phyloP scores from a whole-genome alignment of 2,113 vertebrate species.

The Zosterops lateralis region DNA sequence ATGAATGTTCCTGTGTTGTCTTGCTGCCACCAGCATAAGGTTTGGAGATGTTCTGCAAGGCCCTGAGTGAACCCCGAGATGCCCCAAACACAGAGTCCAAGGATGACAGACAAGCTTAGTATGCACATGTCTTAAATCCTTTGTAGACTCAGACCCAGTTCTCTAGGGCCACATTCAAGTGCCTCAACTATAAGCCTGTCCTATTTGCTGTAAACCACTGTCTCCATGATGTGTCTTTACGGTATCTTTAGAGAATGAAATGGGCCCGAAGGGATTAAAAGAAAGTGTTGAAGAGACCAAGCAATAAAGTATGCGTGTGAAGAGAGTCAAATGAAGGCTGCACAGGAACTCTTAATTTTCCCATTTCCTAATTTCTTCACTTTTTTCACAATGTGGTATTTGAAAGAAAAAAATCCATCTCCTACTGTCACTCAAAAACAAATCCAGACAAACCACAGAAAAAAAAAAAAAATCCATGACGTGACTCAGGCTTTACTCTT shows the following conservation, averaged over 20 bases:
- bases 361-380: slow-evolving; percentile 14
- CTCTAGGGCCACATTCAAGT: not conserved
- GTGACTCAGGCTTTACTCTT: not conserved
- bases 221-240: accelerated
- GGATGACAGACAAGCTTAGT: accelerated
- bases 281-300: not conserved
- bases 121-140: not conserved
- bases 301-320: not conserved
- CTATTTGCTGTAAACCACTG: not conserved
- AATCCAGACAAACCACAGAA: not conserved
- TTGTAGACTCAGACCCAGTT: not conserved
- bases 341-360: not conserved
- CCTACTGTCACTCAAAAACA: not conserved
- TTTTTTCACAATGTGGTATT: not conserved
- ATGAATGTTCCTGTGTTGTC: not conserved
- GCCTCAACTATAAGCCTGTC: not conserved
- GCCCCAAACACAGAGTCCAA: not conserved
- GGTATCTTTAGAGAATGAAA: not conserved
- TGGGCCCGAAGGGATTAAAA: not conserved
- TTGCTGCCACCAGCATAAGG: accelerated
- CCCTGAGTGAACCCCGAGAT: not conserved
- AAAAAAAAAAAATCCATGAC: not conserved
- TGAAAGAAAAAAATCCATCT: not conserved
- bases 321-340: not conserved
- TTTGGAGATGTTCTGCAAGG: not conserved